A percentile compares a stretch with the other conserved stretches of the same genome.
These are phyloP conservation scores for Okapia johnstoni DNA, from an alignment of 2,113 vertebrate species.

Conservation along the genomic window DNA sequence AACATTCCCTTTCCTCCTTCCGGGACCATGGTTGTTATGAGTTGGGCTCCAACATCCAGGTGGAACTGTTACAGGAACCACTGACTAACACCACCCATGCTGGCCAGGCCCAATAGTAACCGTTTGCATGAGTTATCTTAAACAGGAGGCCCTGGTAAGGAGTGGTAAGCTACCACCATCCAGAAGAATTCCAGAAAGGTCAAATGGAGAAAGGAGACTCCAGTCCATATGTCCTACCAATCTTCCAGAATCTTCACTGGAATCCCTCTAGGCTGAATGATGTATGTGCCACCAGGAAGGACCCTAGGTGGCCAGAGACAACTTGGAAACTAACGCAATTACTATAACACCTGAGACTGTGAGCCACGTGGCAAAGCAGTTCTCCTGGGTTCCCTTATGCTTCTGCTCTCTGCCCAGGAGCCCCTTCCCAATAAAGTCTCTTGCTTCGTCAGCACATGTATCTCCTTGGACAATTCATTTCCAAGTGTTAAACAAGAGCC, in stretches of 20 bases:
- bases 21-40: neutral
- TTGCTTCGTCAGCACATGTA: neutral
- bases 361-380: neutral
- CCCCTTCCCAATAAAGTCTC: neutral
- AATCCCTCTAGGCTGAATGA: neutral
- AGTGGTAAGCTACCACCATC: neutral
- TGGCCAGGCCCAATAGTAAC: neutral
- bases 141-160: neutral
- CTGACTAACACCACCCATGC: neutral
- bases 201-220: neutral
- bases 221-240: neutral
- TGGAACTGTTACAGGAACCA: neutral
- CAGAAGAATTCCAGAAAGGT: neutral
- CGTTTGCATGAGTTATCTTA: neutral
- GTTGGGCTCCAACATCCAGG: neutral
- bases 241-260: neutral
- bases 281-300: neutral
- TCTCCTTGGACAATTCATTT: neutral
- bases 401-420: neutral
- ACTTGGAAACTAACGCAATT: neutral
- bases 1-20: neutral
- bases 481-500: neutral
- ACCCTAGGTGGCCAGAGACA: neutral
- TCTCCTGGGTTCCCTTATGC: neutral
- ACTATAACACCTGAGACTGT: neutral